Conservation (phyloP, 2,797 vertebrate genomes). For the Chrysolophus pictus region DNA sequence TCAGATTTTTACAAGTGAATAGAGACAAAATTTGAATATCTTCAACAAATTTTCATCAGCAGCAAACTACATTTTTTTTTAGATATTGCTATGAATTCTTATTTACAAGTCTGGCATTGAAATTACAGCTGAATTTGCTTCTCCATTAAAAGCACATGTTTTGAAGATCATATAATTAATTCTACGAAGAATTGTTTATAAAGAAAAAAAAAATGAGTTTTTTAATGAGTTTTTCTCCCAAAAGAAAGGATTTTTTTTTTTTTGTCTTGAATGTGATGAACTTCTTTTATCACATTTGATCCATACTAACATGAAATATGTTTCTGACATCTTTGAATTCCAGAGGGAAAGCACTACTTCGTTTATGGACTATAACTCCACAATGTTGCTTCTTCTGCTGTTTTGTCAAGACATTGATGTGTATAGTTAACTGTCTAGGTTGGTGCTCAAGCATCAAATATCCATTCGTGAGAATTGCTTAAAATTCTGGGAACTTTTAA, state of each 20-base stretch:
- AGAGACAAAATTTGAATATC: neutral
- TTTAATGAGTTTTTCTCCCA: too few species aligned
- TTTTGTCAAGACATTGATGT: rapidly evolving
- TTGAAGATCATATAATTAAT: neutral
- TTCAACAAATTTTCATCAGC: neutral
- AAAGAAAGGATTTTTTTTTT: too few species aligned
- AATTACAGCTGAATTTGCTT: neutral
- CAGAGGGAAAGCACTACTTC: neutral
- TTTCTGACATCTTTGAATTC: neutral
- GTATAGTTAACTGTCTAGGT: neutral
- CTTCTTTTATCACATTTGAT: neutral
- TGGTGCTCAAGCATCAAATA: neutral
- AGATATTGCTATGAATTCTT: neutral
- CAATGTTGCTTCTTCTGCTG: neutral
- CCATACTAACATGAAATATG: neutral
- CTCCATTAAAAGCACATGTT: neutral
- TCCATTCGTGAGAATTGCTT: neutral
- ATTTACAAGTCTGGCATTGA: neutral
- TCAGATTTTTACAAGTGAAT: neutral
- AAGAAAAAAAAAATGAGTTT: too few species aligned
- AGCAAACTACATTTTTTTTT: neutral
- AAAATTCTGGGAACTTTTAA: neutral
- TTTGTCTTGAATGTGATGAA: neutral
- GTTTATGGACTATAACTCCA: neutral
- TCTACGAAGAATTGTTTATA: neutral